phyloP scores from a whole-genome alignment of 2,797 vertebrate genomes.

The Phaenicophaeus curvirostris region DNA sequence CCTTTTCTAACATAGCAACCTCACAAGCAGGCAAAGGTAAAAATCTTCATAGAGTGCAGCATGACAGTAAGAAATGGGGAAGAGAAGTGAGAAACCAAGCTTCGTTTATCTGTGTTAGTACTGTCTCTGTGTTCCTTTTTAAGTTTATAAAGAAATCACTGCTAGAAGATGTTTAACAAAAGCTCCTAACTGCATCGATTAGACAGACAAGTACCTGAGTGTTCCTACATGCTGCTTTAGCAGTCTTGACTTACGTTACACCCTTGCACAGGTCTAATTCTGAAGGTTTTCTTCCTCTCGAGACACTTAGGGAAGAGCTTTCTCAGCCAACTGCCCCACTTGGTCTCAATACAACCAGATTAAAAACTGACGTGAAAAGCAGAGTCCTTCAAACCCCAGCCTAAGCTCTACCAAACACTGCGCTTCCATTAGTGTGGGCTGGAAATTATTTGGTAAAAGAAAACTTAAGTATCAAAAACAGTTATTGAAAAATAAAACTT shows the following conservation, averaged over 20 bases:
- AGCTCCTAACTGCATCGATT: neutral
- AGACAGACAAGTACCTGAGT: neutral
- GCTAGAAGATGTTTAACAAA: neutral
- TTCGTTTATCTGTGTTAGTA: neutral
- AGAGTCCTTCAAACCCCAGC: neutral
- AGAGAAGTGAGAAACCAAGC: neutral
- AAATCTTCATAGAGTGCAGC: neutral
- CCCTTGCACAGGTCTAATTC: no score
- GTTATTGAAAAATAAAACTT: slow-evolving; percentile 47
- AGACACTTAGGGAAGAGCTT: neutral
- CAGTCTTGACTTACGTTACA: neutral
- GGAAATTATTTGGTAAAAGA: neutral
- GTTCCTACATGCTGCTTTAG: neutral
- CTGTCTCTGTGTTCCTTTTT: neutral
- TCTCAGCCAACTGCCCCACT: neutral
- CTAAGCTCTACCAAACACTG: neutral
- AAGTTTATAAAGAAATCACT: neutral
- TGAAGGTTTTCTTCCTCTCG: neutral
- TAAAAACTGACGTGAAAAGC: neutral
- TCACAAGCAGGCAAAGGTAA: neutral
- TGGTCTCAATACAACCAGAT: neutral
- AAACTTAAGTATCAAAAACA: neutral
- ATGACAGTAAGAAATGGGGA: neutral
- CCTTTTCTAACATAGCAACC: neutral
- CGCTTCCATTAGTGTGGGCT: neutral